A percentile compares a stretch with the other conserved stretches of the same genome.
Conservation (phyloP, 2,888 invertebrate genomes). For the Chrysolina oricalcia region DNA sequence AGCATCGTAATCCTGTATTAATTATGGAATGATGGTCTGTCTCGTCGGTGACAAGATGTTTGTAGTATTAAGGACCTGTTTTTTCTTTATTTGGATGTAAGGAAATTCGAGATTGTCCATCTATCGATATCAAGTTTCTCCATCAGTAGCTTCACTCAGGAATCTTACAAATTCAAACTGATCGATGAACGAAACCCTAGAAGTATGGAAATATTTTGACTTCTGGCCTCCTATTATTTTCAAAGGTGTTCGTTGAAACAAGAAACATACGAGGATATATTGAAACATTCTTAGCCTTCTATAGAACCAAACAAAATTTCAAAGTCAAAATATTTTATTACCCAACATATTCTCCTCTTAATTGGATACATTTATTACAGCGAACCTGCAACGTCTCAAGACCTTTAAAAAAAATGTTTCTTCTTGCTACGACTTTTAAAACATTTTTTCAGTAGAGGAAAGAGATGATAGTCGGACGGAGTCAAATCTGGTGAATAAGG, state of each 20-base stretch:
- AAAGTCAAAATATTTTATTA: too few species aligned
- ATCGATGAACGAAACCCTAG: not conserved
- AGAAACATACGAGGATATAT: not conserved
- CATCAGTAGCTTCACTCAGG: not conserved
- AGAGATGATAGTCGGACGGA: too few species aligned
- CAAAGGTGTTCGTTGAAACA: not conserved
- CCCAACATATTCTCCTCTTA: too few species aligned
- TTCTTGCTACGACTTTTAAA: too few species aligned
- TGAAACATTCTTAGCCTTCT: too few species aligned
- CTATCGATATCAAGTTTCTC: constrained; percentile 24
- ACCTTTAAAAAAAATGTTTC: too few species aligned
- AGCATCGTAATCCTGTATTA: constrained; percentile 32
- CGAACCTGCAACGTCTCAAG: too few species aligned
- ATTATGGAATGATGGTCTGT: constrained; percentile 36
- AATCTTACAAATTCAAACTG: constrained; percentile 14
- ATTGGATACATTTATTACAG: too few species aligned
- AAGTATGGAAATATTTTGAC: not conserved
- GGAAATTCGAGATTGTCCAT: constrained; percentile 18
- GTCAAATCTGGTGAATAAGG: too few species aligned
- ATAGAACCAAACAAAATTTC: too few species aligned
- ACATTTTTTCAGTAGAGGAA: too few species aligned
- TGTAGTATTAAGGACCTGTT: constrained; percentile 31
- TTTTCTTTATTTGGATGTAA: constrained; percentile 13
- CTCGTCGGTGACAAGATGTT: constrained; percentile 38
- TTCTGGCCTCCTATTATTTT: not conserved